Evolutionary conservation across 2,888 invertebrate genomes (phyloP).

Genomic region (Empis stercorea): DNA sequence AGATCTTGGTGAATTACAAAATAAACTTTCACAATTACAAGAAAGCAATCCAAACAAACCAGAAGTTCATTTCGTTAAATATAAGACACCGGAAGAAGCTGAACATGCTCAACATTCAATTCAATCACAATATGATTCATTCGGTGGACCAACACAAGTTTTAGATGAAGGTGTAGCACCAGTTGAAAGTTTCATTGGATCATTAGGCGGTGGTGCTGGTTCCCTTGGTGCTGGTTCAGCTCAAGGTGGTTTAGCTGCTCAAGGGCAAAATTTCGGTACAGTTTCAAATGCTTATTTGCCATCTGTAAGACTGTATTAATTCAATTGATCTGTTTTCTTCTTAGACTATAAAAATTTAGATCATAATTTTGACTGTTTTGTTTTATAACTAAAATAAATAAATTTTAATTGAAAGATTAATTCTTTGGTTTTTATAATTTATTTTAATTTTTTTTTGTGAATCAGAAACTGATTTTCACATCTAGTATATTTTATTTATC

Average conservation of each 20-base stretch:
- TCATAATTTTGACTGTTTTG: too few species aligned
- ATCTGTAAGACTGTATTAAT: background rate
- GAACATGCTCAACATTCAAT: constrained; percentile 24
- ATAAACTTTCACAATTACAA: constrained; percentile 17
- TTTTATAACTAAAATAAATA: too few species aligned
- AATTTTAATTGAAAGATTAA: too few species aligned
- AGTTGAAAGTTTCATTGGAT: constrained; percentile 29
- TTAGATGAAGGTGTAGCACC: constrained; percentile 24
- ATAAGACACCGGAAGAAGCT: constrained; percentile 28
- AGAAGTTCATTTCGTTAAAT: constrained; percentile 30
- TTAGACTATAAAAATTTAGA: too few species aligned
- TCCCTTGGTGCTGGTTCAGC: background rate
- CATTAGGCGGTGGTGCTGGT: background rate
- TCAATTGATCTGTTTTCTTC: too few species aligned
- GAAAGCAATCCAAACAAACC: constrained; percentile 22
- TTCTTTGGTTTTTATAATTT: too few species aligned
- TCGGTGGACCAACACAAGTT: constrained; percentile 20
- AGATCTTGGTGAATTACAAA: constrained; percentile 21
- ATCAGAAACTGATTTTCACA: too few species aligned
- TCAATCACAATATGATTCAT: constrained; percentile 23
- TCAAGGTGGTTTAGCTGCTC: background rate
- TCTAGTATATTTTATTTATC: too few species aligned
- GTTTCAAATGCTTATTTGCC: background rate
- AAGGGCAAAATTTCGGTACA: background rate
- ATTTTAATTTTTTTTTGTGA: too few species aligned